A percentile compares a stretch with the other conserved stretches of the same genome.
phyloP scores from a whole-genome alignment of 2,888 invertebrate genomes.

The Cylloceria caligata region DNA sequence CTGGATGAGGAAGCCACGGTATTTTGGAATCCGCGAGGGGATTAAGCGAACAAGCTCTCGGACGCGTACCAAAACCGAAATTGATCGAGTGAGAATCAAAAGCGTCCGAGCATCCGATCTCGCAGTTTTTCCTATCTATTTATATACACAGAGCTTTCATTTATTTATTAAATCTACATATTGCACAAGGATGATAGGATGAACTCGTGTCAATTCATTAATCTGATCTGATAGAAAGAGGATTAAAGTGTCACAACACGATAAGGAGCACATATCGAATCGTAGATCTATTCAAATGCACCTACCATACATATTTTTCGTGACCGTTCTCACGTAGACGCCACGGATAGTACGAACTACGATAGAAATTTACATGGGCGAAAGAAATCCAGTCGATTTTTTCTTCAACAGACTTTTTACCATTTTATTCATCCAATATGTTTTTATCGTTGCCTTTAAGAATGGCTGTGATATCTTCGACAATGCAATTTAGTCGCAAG shows the following conservation, averaged over 20 bases:
- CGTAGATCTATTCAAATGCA: background rate
- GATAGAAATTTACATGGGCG: background rate
- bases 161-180: background rate
- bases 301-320: background rate
- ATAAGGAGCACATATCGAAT: background rate
- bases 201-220: background rate
- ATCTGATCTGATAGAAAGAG: background rate
- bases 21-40: slow-evolving; percentile 36
- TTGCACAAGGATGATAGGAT: slow-evolving; percentile 3
- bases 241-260: background rate
- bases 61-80: slow-evolving; percentile 15
- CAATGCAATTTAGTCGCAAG: background rate
- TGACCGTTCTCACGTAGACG: background rate
- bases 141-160: background rate
- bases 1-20: background rate
- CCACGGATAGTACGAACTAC: background rate
- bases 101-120: slow-evolving; percentile 11
- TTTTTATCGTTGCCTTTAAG: background rate
- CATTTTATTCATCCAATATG: background rate
- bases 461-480: background rate
- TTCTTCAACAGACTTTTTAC: background rate
- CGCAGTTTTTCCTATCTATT: background rate
- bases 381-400: background rate
- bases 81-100: slow-evolving; percentile 34
- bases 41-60: slow-evolving; percentile 21